Base-by-base conservation (phyloP, 2,113 vertebrate genomes). In the Illadopsis cleaveri region DNA sequence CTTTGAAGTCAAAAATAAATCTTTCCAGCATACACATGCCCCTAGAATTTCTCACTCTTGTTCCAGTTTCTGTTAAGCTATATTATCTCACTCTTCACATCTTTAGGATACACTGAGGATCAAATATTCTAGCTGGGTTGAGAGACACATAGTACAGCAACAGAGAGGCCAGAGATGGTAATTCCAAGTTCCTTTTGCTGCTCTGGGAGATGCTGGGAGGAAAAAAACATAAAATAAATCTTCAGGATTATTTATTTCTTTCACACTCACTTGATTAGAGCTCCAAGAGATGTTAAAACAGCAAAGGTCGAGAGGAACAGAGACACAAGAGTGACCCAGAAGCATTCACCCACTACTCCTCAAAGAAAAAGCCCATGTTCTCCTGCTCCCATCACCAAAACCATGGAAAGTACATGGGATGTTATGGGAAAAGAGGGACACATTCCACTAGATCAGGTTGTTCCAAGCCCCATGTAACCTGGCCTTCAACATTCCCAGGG, bases 31-130 rank as follows among this genome's bases (percentile, higher is more conserved):
- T 73, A 77, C 76, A 84, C 51, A 48, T 0, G 56, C 44, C 31
- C 77, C 77, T 79, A 78, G 77, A 91, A 91, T 87, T 86, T 92
- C 91, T 93, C 91, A 68, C 72, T 71, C 51, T 37, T 83, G 61
- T 79, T 92, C 48, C 89, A 89, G 69, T 76, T 82, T 91, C 93
- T 92, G 80, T 86, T 93, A 57, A 70, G 79, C 56, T 20, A 0
- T 9, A 20, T 58, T 45, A 54, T 47, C 64, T 78, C 76, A 15
- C 76, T 17, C 80, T 69, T 83, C 47, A 20, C 3, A 1, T 50
- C 68, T 71, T 64, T 4, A 61, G 51, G 35, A 78, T 44, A 70
- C 45, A 23, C 35, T 6, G 27, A 76, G 50, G 54, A 87, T 61
- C 40, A 82, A 25, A 61, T 45, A 79, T 25, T 83, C 47, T 33